Evolutionary conservation across 2,797 vertebrate genomes (phyloP), one percentile per base, ranked within the genome.

Genomic region (Protonibea diacanthus): DNA sequence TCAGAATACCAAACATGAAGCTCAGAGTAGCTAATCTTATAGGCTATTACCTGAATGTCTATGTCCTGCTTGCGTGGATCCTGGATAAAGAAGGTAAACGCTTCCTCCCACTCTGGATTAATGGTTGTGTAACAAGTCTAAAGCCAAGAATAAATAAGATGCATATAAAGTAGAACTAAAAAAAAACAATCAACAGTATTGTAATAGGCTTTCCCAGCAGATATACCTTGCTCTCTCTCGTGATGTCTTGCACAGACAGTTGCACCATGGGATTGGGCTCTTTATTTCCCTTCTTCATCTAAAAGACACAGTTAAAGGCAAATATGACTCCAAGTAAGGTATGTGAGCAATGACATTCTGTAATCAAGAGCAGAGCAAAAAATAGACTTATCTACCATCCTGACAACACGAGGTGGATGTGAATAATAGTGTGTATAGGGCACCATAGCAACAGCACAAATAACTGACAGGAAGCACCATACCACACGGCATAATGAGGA

Each of bases 81-180:
- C 49, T 96, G 96, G 74, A 99, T 95, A 89, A 98, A 99, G 91
- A 98, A 99, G 8, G 96, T 97, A 81, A 98, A 98, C 3, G 97
- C 97, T 5, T 96, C 96, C 56, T 97, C 97, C 97, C 97, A 99
- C 40, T 95, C 83, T 0, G 97, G 97, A 79, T 93, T 89, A 56
- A 93, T 81, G 1, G 94, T 97, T 56, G 93, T 95, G 64, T 95
- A 97, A 84, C 95, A 93, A 2, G 95, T 95, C 97, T 99, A 21
- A 23, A 75, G 25, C 49, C 0, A 53, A 65, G 15, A 84, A 33
- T 4, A 64, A 56, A 78, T 10, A 53, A 20, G 4, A 45, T 44
- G 20, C 8, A 56, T 45, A 45, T 58, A 2, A 67, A 55, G 67
- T 13, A 53, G 5, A 60, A 58, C 23, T n/a, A 47, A 57, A 55